A percentile compares a stretch with the other conserved stretches of the same genome.
These are phyloP conservation scores for Eueremaeus valkanovi DNA, from an alignment of 2,888 invertebrate genomes.

Conservation along the genomic window DNA sequence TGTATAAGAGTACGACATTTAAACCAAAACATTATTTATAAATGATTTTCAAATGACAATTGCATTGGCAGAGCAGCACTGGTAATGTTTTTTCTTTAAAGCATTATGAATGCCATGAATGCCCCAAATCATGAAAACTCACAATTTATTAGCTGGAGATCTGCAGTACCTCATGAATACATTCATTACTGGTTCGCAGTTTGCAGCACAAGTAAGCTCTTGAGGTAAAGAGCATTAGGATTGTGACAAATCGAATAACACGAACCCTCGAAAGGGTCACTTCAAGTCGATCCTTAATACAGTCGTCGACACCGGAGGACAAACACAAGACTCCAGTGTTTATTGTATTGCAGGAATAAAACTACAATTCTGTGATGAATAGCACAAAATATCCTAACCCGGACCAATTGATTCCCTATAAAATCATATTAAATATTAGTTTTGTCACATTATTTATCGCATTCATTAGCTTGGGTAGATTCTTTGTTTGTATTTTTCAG, in stretches of 20 bases:
- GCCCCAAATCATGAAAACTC: neutral
- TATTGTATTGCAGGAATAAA: no score
- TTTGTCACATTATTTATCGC: no score
- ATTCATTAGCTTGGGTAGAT: no score
- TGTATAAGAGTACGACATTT: constrained; percentile 5
- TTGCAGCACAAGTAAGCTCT: neutral
- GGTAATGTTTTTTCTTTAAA: neutral
- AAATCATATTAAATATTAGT: no score
- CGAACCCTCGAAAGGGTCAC: neutral
- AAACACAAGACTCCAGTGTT: no score
- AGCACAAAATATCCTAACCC: no score
- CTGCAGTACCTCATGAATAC: constrained; percentile 33
- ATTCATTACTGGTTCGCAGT: neutral
- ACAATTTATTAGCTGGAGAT: constrained; percentile 5
- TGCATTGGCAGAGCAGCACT: neutral
- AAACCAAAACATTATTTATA: constrained; percentile 15
- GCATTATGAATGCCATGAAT: constrained; percentile 17
- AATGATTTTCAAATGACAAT: constrained; percentile 29
- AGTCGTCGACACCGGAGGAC: no score
- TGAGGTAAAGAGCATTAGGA: neutral
- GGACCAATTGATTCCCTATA: no score
- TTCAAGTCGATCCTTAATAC: no score
- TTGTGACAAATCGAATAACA: constrained; percentile 18
- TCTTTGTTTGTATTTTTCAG: no score
- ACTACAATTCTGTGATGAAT: no score